Conservation (phyloP, 2,797 vertebrate species). For the Delichon dasypus region DNA sequence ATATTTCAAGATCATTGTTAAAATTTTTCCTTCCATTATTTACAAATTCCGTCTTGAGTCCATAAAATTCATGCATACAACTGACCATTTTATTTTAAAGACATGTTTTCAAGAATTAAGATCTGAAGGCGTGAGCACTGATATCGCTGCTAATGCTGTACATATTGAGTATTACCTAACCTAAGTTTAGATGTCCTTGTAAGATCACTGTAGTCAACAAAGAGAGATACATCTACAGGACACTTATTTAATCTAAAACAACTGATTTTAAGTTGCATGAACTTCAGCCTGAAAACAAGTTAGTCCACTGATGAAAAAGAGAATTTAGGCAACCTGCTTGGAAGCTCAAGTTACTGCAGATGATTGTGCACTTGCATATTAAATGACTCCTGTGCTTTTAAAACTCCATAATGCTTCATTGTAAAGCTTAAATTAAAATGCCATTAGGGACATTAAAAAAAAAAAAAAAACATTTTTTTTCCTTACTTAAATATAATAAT, state of each 20-base stretch:
- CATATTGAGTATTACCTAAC: neutral
- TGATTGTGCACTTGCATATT: neutral
- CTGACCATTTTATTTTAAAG: neutral
- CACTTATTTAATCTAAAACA: neutral
- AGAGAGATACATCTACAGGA: neutral
- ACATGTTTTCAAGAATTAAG: neutral
- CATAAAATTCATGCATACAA: neutral
- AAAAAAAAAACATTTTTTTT: fast-evolving
- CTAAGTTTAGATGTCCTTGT: neutral
- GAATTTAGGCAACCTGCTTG: neutral
- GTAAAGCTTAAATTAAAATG: neutral
- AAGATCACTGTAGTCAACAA: neutral
- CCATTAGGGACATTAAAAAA: neutral
- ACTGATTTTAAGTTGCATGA: neutral
- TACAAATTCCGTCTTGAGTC: neutral
- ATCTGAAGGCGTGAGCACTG: neutral
- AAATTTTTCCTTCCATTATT: neutral
- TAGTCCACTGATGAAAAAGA: neutral
- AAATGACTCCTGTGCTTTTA: neutral
- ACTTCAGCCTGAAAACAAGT: neutral
- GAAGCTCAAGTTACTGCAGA: neutral
- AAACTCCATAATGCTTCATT: neutral
- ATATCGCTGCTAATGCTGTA: neutral
- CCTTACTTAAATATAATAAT: neutral
- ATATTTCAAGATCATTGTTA: neutral